Evolutionary conservation across 2,113 vertebrate species (phyloP), one percentile per base, ranked within the genome.

Genomic region (Tamias sibiricus): DNA sequence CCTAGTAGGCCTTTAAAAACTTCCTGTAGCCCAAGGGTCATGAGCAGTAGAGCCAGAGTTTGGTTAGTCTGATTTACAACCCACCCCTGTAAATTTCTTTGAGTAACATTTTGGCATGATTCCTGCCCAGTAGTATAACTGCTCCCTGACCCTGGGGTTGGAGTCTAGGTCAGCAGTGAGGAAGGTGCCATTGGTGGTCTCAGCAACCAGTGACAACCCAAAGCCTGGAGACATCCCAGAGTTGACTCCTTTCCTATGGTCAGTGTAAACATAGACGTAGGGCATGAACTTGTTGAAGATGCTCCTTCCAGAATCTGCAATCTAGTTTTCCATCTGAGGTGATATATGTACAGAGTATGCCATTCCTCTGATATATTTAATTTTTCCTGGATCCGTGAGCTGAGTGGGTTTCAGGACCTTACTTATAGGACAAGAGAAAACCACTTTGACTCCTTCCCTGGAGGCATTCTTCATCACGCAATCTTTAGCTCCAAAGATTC

Each of bases 151-250:
- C 99, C 97, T 99, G 99, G 99, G 99, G 4, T 98, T 99, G 76
- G 99, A 99, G 8, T 99, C 98, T 95, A 99, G 97, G 96, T 99
- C 99, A 42, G 99, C 99, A 81, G 99, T 99, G 24, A 99, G 99
- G 95, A 99, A 98, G 74, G 97, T 98, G 12, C 99, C 99, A 1
- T 98, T 99, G 83, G 99, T 96, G 0, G 99, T 99, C 98, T 99
- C 99, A 6, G 99, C 99, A 91, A 99, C 99, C 85, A 99, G 97
- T 0, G 98, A 99, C 80, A 99, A 97, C 9, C 99, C 99, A 95
- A 99, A 99, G 72, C 99, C 99, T 0, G 99, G 99, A 95, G 99
- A 99, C 96, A 99, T 99, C 88, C 99, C 99, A 91, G 99, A 99
- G 98, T 93, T 99, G 95, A 97, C 54, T 6, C 99, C 99, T 89